Base-by-base conservation (phyloP, 2,888 invertebrate species). In the Euzetes globulus region DNA sequence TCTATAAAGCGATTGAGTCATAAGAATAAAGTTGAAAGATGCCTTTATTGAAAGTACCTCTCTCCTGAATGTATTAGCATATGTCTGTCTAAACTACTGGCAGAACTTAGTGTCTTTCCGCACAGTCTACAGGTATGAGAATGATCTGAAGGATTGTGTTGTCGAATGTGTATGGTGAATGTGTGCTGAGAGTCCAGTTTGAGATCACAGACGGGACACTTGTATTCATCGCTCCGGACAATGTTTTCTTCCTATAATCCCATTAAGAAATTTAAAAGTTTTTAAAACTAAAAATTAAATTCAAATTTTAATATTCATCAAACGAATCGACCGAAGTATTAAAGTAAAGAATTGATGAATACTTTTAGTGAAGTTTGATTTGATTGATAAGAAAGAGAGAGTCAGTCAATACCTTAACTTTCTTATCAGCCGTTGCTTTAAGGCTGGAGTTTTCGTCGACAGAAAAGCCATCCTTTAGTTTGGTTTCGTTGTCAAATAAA, bases 61-160 rank as follows among this genome's bases (percentile, higher is more conserved):
- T 91, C 91, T 19, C 90, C 90, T 52, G 90, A 89, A 82, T 91
- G 91, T 3, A 90, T 89, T 75, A 91, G 83, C 79, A 90, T 88
- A 83, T 92, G 91, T 37, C 91, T 85, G 81, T 91, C 91, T 79
- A 91, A 83, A 65, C 90, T 91, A 77, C 89, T 90, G 79, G 89
- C 88, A 7, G 91, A 91, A 80, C 90, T 90, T 37, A 91, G 84
- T 72, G 87, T 81, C 83, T 91, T 89, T 78, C 85, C 85, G 82
- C 90, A 90, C 77, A 88, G 86, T 58, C 86, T 85, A 82, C 90
- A 90, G 45, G 85, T 83, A 81, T 87, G 87, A 15, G 85, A 83
- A 82, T 87, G 87, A 74, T 78, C 78, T 50, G 77, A 78, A 5
- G 79, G 79, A 78, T 83, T 83, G 78, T 83, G 83, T 27, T 82